Evolutionary conservation across 2,888 invertebrate genomes (phyloP).

Genomic region (Agonopterix heracliana): DNA sequence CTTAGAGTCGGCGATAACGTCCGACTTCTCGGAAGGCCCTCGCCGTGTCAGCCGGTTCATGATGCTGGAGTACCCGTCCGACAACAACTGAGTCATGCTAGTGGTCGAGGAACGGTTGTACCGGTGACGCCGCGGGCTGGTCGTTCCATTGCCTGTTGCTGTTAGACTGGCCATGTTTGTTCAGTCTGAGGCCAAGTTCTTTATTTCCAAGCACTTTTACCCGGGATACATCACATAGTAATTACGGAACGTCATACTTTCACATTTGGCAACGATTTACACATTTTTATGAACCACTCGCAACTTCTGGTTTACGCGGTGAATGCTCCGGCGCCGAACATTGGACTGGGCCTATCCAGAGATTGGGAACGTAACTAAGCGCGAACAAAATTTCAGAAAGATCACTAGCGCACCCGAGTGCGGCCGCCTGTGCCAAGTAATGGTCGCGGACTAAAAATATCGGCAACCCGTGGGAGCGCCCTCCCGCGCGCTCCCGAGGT

Average conservation of each 20-base stretch:
- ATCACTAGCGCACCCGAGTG: conserved; percentile 70
- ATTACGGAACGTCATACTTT: conserved; percentile 52
- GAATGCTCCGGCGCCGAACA: conserved; percentile 45
- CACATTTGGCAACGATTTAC: conserved; percentile 19
- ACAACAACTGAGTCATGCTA: conserved; percentile 90
- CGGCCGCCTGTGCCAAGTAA: conserved; percentile 80
- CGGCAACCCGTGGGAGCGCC: conserved; percentile 77
- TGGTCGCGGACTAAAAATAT: conserved; percentile 82
- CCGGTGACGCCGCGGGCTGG: conserved; percentile 79
- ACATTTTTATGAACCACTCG: conserved; percentile 3
- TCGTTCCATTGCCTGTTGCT: conserved; percentile 51
- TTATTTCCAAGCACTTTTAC: conserved; percentile 40
- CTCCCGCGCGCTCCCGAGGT: conserved; percentile 71
- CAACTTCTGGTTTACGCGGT: conserved; percentile 28
- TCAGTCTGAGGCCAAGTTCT: conserved; percentile 19
- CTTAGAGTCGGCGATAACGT: conserved; percentile 58
- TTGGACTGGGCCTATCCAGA: conserved; percentile 58
- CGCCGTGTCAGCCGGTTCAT: conserved; percentile 87
- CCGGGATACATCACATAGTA: conserved; percentile 57
- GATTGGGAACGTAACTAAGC: conserved; percentile 65
- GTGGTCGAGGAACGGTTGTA: conserved; percentile 86
- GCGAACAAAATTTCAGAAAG: conserved; percentile 68
- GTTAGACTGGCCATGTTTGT: conserved; percentile 51
- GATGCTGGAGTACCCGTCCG: conserved; percentile 90
- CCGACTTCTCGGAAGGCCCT: conserved; percentile 83